Conservation (phyloP, 92 coral and sea anemone species). For the Micromussa lordhowensis region DNA sequence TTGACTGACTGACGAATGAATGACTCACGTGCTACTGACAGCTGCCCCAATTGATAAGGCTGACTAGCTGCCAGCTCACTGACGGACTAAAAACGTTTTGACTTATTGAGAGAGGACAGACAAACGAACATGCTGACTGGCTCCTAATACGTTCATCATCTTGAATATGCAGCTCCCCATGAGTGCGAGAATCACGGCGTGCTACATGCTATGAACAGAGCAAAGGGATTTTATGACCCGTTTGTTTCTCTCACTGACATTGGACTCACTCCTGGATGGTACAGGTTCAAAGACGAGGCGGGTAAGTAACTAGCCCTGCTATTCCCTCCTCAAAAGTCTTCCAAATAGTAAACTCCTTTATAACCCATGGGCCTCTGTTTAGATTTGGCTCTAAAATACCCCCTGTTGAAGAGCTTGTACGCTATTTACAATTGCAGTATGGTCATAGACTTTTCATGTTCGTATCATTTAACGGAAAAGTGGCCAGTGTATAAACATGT, state of each 20-base stretch:
- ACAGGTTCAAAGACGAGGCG: slow-evolving; percentile 52
- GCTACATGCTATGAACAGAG: slow-evolving; percentile 32
- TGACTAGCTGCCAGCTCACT: background rate
- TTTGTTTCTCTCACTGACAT: slow-evolving; percentile 35
- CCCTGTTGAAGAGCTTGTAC: too few relatives aligned
- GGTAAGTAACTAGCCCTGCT: slow-evolving; percentile 25
- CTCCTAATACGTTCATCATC: background rate
- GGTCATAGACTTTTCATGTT: too few relatives aligned
- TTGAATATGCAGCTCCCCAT: background rate
- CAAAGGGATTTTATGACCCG: slow-evolving; percentile 51
- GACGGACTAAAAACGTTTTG: too few relatives aligned
- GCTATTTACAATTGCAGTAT: too few relatives aligned
- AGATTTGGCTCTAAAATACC: background rate
- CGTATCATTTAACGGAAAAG: too few relatives aligned
- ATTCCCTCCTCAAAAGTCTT: background rate
- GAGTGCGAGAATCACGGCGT: slow-evolving; percentile 32
- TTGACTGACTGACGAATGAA: background rate
- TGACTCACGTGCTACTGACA: too few relatives aligned
- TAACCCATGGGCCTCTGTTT: background rate
- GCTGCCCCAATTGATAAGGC: background rate
- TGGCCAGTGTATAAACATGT: too few relatives aligned
- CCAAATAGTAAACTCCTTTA: background rate
- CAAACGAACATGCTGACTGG: too few relatives aligned
- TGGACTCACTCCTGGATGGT: slow-evolving; percentile 57
- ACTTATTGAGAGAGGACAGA: too few relatives aligned